These are phyloP conservation scores for Neuroscelio doddi DNA, from an alignment of 2,888 invertebrate species.

Conservation along the genomic window DNA sequence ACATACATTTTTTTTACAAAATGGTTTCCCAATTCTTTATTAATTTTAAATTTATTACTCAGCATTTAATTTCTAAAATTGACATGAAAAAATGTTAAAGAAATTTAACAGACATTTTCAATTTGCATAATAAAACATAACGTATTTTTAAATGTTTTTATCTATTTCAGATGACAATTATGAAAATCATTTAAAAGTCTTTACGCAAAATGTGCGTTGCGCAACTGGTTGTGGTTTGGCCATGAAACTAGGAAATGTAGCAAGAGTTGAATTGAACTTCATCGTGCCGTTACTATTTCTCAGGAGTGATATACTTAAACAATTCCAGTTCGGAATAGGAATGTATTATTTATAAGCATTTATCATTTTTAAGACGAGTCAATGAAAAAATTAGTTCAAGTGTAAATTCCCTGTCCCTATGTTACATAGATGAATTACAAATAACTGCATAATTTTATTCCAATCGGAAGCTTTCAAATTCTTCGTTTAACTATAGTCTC, in stretches of 20 bases:
- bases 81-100: no score
- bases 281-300: constrained; percentile 83
- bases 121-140: constrained; percentile 1
- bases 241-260: constrained; percentile 86
- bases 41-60: no score
- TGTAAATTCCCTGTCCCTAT: no score
- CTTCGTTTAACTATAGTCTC: neutral
- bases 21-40: no score
- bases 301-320: constrained; percentile 80
- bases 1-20: no score
- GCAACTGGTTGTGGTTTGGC: constrained; percentile 90
- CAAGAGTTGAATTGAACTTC: constrained; percentile 96
- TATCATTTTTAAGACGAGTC: constrained; percentile 14
- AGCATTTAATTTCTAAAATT: no score
- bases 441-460: neutral
- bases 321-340: constrained; percentile 90
- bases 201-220: constrained; percentile 77
- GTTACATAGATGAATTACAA: no score
- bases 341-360: constrained; percentile 81
- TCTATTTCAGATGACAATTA: constrained; percentile 70
- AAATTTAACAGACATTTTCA: constrained; percentile 47
- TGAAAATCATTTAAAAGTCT: constrained; percentile 67
- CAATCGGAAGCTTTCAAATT: neutral
- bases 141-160: constrained; percentile 9
- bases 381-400: constrained; percentile 20